Evolutionary conservation across 2,888 invertebrate species (phyloP), one percentile per base, ranked within the genome.

Genomic region (Caenorhabditis zanzibari): DNA sequence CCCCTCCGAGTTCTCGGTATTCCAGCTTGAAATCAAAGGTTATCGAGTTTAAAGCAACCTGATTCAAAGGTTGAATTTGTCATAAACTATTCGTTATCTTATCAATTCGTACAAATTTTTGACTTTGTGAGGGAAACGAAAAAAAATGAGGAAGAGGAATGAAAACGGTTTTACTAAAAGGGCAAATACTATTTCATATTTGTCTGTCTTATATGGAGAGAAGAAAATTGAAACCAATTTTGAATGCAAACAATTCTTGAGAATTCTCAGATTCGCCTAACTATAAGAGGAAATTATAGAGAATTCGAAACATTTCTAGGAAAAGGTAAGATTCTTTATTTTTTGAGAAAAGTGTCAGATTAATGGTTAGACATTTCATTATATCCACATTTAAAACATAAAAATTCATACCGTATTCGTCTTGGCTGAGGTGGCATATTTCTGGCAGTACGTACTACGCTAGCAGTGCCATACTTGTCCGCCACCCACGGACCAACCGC

Each of bases 401-500:
- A n/a, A 19, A 7, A 19, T 10, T 72, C 71, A 26, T 73, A 82
- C 82, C 82, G 82, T 74, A 74, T 69, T n/a, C 82, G 41, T 58
- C 82, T 38, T n/a, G 56, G 56, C 24, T 56, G 56, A 0, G 75
- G 75, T 4, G 69, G 69, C 63, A 69, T 49, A 41, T 41, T 77
- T 32, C 77, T 52, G 12, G 74, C 64, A 7, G 59, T 64, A 0
- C 64, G 38, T 2, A 58, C 63, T 6, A 74, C 71, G 19, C 32
- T 72, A 47, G 69, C 49, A 28, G 75, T 69, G 56, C 87, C 87
- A 16, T 87, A 87, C 44, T 85, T 85, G 35, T 84, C 79, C 44
- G 87, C 86, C 41, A 87, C 88, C 90, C 90, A 90, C 2, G 89
- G 89, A 2, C 88, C 89, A 10, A 90, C 88, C 1, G 90, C 90